Evolutionary conservation across 2,888 invertebrate species (phyloP).

Genomic region (Pseudanteris insignis): DNA sequence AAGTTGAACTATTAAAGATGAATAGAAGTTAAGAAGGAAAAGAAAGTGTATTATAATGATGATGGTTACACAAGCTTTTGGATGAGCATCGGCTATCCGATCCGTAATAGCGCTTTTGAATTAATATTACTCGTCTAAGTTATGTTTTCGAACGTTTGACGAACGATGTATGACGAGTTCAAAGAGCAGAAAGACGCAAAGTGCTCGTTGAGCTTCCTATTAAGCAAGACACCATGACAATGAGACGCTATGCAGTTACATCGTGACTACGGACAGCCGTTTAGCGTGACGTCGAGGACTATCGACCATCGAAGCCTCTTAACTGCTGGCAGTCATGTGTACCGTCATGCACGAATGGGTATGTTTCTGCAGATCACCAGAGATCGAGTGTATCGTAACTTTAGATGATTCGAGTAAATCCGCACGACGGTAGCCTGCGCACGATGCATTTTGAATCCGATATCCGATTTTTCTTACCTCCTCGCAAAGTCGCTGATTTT

Average conservation of each 20-base stretch:
- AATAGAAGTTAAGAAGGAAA: too few species aligned
- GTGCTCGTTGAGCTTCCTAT: slow-evolving; percentile 39
- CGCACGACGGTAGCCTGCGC: slow-evolving; percentile 32
- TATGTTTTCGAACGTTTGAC: slow-evolving; percentile 20
- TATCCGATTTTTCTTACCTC: slow-evolving; percentile 25
- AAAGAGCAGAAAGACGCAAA: slow-evolving; percentile 31
- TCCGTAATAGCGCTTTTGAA: too few species aligned
- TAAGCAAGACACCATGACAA: slow-evolving; percentile 43
- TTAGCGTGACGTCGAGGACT: slow-evolving; percentile 47
- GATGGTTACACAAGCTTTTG: neutral
- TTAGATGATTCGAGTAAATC: slow-evolving; percentile 51
- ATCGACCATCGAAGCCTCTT: slow-evolving; percentile 55
- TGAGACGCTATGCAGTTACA: slow-evolving; percentile 41
- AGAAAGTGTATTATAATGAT: neutral
- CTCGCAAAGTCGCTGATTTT: too few species aligned
- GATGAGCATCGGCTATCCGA: neutral
- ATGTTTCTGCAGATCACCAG: slow-evolving; percentile 41
- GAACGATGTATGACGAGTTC: slow-evolving; percentile 32
- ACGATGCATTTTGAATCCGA: slow-evolving; percentile 36
- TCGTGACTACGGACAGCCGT: slow-evolving; percentile 50
- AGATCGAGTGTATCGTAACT: slow-evolving; percentile 54
- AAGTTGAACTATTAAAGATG: too few species aligned
- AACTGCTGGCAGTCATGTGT: slow-evolving; percentile 46
- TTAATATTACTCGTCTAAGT: slow-evolving; percentile 13
- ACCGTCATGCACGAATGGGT: slow-evolving; percentile 42